Conservation (phyloP, 1,140 invertebrate genomes). For the Drosophila pruinosa region DNA sequence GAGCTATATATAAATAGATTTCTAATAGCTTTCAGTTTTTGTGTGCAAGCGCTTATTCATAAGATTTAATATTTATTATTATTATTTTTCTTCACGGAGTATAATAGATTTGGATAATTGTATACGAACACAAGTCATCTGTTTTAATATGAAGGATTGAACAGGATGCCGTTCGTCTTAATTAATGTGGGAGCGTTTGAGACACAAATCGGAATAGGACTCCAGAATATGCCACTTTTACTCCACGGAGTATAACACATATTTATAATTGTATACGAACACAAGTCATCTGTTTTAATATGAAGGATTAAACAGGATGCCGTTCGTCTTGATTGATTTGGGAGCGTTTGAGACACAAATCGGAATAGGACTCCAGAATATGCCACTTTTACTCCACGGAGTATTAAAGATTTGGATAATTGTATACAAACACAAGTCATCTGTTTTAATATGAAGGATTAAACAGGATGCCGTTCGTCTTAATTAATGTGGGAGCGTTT, state of each 20-base stretch:
- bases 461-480: constrained; percentile 50
- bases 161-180: constrained; percentile 19
- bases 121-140: constrained; percentile 25
- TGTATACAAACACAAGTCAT: constrained; percentile 41
- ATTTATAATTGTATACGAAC: constrained; percentile 28
- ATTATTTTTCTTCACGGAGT: too few relatives aligned
- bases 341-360: constrained; percentile 59
- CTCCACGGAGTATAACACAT: too few relatives aligned
- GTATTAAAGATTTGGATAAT: not conserved
- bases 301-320: constrained; percentile 52
- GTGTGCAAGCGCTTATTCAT: not conserved
- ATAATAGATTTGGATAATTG: too few relatives aligned
- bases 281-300: constrained; percentile 58
- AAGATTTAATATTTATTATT: not conserved
- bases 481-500: constrained; percentile 55
- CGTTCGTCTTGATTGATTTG: constrained; percentile 49
- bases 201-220: not conserved
- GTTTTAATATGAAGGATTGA: constrained; percentile 13
- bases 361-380: not conserved
- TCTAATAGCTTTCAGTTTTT: not conserved
- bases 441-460: constrained; percentile 31
- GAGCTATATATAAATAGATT: not conserved
- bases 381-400: constrained; percentile 26
- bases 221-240: constrained; percentile 7
- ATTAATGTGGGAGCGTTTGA: constrained; percentile 9